Evolutionary conservation across 2,888 invertebrate genomes (phyloP).

Genomic region (Drosophila aldrichi): DNA sequence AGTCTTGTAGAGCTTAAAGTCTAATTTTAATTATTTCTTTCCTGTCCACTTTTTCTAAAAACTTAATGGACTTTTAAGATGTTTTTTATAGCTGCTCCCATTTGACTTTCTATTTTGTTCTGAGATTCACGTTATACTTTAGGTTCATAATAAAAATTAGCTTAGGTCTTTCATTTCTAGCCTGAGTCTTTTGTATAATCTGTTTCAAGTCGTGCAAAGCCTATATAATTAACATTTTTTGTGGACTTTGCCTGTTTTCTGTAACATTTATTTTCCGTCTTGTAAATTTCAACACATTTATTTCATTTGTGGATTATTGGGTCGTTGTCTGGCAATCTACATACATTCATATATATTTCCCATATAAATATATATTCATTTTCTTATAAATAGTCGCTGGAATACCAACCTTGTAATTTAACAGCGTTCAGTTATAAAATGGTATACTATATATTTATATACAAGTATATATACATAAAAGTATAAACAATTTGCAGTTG

Average conservation of each 20-base stretch:
- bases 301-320: slow-evolving; percentile 25
- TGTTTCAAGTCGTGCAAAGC: slow-evolving; percentile 1
- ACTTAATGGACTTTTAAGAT: neutral
- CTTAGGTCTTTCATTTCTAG: slow-evolving; percentile 9
- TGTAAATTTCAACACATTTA: slow-evolving; percentile 11
- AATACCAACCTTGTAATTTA: slow-evolving; percentile 45
- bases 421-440: slow-evolving; percentile 16
- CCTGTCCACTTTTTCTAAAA: neutral
- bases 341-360: neutral
- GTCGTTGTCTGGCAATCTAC: slow-evolving; percentile 10
- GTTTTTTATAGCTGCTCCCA: slow-evolving; percentile 11
- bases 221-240: slow-evolving; percentile 20
- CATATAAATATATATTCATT: neutral
- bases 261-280: neutral
- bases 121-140: neutral
- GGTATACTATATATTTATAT: slow-evolving; percentile 17
- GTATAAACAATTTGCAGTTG: slow-evolving; percentile 33
- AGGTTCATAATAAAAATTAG: slow-evolving; percentile 4
- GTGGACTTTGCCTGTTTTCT: neutral
- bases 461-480: neutral
- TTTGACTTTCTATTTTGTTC: slow-evolving; percentile 42
- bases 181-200: neutral
- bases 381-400: neutral
- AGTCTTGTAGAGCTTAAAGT: too few relatives aligned
- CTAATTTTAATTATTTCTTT: neutral